Conservation (phyloP, 2,888 invertebrate species). For the Hirtodrosophila alboralis region DNA sequence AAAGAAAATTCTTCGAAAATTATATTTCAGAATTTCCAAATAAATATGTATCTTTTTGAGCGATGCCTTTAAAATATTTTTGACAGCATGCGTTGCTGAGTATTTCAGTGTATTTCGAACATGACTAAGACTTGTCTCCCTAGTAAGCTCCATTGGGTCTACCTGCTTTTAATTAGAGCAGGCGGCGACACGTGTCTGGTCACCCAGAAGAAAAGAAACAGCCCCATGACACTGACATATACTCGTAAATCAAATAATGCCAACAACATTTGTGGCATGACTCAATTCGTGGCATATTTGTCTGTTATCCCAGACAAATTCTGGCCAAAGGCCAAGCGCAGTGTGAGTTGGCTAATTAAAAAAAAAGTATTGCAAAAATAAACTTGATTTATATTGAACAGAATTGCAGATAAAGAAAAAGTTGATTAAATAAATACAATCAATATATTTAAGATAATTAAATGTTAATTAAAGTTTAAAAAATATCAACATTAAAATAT, state of each 20-base stretch:
- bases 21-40: constrained; percentile 66
- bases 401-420: too few species aligned
- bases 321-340: constrained; percentile 43
- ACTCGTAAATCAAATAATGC: constrained; percentile 46
- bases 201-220: constrained; percentile 10
- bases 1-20: constrained; percentile 54
- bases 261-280: constrained; percentile 33
- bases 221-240: constrained; percentile 32
- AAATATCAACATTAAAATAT: too few species aligned
- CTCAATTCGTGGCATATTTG: constrained; percentile 31
- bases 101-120: constrained; percentile 30
- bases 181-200: constrained; percentile 53
- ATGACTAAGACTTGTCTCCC: constrained; percentile 56
- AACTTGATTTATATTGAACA: too few species aligned
- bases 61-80: constrained; percentile 41
- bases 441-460: too few species aligned
- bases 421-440: too few species aligned
- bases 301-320: constrained; percentile 3
- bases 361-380: too few species aligned
- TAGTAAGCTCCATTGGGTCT: constrained; percentile 13
- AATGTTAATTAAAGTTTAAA: too few species aligned
- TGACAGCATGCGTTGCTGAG: constrained; percentile 37
- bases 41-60: constrained; percentile 34
- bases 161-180: constrained; percentile 61
- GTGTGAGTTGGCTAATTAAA: background rate